Conservation (phyloP, 2,797 vertebrate genomes). For the Trachurus trachurus region DNA sequence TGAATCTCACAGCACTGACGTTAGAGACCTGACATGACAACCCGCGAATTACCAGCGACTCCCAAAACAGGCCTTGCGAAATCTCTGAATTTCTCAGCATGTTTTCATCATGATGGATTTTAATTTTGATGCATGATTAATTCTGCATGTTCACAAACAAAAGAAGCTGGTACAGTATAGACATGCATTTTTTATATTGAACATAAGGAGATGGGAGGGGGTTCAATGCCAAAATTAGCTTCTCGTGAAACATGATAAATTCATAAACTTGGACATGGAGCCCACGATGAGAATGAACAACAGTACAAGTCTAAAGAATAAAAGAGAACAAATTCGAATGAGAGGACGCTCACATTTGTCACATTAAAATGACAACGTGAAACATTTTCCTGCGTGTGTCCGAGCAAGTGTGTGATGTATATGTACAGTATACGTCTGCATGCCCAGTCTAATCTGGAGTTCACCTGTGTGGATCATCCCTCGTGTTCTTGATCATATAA, state of each 20-base stretch:
- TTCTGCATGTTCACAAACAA: constrained; percentile 28
- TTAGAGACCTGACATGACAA: constrained; percentile 37
- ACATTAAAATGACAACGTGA: too few species aligned
- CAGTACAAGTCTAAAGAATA: constrained; percentile 25
- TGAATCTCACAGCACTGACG: constrained; percentile 21
- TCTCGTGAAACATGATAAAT: constrained; percentile 55
- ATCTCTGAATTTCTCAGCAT: neutral
- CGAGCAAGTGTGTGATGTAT: neutral
- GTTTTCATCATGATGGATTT: constrained; percentile 14
- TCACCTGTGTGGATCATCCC: constrained; percentile 24
- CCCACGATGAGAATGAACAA: constrained; percentile 41
- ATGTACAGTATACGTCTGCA: neutral
- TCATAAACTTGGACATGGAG: constrained; percentile 42
- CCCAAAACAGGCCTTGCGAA: constrained; percentile 2
- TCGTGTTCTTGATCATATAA: constrained; percentile 21
- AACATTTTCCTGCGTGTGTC: neutral
- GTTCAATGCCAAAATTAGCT: constrained; percentile 44
- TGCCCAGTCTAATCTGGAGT: constrained; percentile 5
- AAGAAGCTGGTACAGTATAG: constrained; percentile 29
- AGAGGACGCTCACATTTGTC: neutral
- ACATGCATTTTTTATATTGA: constrained; percentile 51
- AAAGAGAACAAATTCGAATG: constrained; percentile 21
- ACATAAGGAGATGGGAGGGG: constrained; percentile 31
- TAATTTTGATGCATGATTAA: constrained; percentile 33
- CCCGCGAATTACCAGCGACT: constrained; percentile 26